Evolutionary conservation across 23 tunicate species (phyloP).

Genomic region (Halocynthia aurantium): DNA sequence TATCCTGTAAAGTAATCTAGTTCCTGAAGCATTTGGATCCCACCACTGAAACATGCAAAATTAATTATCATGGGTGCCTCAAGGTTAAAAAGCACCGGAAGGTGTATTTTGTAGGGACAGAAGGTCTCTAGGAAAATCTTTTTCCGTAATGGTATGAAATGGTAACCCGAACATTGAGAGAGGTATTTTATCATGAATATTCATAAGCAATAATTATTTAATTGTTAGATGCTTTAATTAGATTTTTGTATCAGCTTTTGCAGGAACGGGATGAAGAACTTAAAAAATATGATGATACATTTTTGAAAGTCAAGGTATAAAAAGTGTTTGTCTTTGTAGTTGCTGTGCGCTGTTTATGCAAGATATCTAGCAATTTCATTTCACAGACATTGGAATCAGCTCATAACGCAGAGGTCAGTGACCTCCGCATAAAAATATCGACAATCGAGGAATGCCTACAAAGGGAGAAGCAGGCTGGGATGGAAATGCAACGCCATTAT

Average conservation of each 20-base stretch:
- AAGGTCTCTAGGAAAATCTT: too few species aligned
- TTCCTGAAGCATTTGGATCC: too few species aligned
- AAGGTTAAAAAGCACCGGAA: too few species aligned
- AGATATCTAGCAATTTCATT: background rate
- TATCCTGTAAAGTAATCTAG: too few species aligned
- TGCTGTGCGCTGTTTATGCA: background rate
- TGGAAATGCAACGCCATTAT: constrained; percentile 57
- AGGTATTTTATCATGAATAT: background rate
- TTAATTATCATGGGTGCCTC: too few species aligned
- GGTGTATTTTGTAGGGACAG: too few species aligned
- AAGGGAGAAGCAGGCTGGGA: constrained; percentile 27
- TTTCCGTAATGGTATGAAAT: too few species aligned
- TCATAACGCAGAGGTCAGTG: constrained; percentile 49
- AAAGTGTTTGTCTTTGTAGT: background rate
- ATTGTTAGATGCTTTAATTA: background rate
- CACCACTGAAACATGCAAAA: too few species aligned
- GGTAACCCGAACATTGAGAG: background rate
- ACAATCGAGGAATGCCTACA: constrained; percentile 23
- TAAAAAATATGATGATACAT: constrained; percentile 28
- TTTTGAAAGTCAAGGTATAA: constrained; percentile 27
- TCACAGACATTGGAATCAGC: constrained; percentile 38
- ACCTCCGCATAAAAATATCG: constrained; percentile 42
- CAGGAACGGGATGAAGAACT: constrained; percentile 64
- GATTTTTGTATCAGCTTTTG: constrained; percentile 27
- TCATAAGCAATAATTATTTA: background rate